Base-by-base conservation (phyloP, 2,113 vertebrate species). In the Pseudorectes ferrugineus region DNA sequence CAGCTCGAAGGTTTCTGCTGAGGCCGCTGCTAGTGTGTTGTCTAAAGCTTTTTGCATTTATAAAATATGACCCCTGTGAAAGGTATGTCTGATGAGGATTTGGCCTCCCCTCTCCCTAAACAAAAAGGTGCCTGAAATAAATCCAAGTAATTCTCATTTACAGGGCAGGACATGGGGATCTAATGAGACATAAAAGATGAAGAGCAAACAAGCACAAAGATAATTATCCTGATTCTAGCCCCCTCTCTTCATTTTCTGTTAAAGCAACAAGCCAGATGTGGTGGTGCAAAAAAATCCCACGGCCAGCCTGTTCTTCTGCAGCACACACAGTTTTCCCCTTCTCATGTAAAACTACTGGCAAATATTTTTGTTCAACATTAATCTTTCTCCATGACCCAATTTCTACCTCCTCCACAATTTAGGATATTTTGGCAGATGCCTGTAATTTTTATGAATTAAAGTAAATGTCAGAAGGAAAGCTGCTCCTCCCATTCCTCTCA, bases 391-490 rank as follows among this genome's bases (percentile, higher is more conserved):
- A n/a, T 88, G 92, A 93, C 90, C 92, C 82, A 95, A 49, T 96
- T 96, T 96, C 75, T 61, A 75, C 82, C 90, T 96, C 95, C 91
- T 70, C 91, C 94, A 93, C 82, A 92, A 74, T 84, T 95, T 84
- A 77, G 58, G 72, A 28, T 96, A 92, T 93, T 94, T 93, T 94
- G 79, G 82, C 82, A 95, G 76, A 92, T 74, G 77, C 57, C 57
- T 93, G 79, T 95, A 96, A 95, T 92, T 95, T 95, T 96, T 95
- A 94, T 94, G 90, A 96, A 95, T 95, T 94, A 97, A 96, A 90
- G 59, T 94, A 92, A 96, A 83, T 95, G 85, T 90, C 92, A 96
- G 17, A 88, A 93, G 48, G n/a, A 88, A 92, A 92, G 26, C 36
- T 90, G 72, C 61, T 93, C 75, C 79, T 81, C 85, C 67, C 63